Base-by-base conservation (phyloP, 2,888 invertebrate genomes). In the Colostygia pectinataria region DNA sequence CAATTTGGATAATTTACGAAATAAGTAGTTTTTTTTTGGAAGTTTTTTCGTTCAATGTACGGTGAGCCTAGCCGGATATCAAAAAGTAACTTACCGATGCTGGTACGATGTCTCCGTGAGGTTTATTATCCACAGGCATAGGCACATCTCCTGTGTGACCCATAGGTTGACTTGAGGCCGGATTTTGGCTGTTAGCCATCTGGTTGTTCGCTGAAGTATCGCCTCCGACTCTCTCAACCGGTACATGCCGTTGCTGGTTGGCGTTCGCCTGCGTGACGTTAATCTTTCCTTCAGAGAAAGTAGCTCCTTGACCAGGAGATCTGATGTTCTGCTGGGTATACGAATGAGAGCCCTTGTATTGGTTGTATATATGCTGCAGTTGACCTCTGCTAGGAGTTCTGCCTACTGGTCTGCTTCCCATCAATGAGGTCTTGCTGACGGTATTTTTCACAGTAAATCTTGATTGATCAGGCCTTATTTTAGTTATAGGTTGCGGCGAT, bases 341-440 rank as follows among this genome's bases (percentile, higher is more conserved):
- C 0, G 86, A 86, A 2, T 85, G 83, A 5, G 87, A 85, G 3
- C 85, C 87, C 57, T 80, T 88, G 46, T 85, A 89, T 49, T 83
- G 80, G 29, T 85, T 80, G 48, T 89, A 88, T 7, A 86, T 70
- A 25, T 82, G 76, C 55, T 86, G 87, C 40, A 89, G 63, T 53
- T 88, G 86, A 61, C 57, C 74, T 55, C 71, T 81, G 48, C 86
- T 87, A 0, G 83, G 74, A 32, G 63, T 74, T 62, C 56, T 73
- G 1, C 75, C 79, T 2, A 69, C 27, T 4, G 76, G 62, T 29
- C 55, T 75, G 25, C 61, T 74, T 1, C 75, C 80, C 59, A 78
- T 70, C 15, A 90, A 39, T 1, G 84, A 74, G 27, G 89, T 89
- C 55, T 85, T 89, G 55, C 89, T 90, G 5, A 82, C 57, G 24